These are phyloP conservation scores for Manacus vitellinus DNA, from an alignment of 2,113 vertebrate genomes.

Conservation along the genomic window DNA sequence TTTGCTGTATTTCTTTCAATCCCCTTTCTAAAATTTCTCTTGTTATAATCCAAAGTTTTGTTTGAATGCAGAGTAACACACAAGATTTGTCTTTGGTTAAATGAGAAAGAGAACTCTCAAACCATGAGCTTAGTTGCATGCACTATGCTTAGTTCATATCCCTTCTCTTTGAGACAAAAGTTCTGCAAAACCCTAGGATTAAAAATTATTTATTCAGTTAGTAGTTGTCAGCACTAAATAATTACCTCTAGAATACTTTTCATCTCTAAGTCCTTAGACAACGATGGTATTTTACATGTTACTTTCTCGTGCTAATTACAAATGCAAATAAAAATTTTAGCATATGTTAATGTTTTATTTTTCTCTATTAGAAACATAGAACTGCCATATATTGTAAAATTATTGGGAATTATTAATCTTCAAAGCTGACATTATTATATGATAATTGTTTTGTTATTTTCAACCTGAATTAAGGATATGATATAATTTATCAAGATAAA, in stretches of 20 bases:
- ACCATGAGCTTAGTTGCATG: neutral
- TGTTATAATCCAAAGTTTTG: neutral
- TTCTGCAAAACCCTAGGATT: neutral
- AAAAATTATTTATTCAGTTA: neutral
- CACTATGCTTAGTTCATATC: neutral
- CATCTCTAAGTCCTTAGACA: neutral
- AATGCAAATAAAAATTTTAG: neutral
- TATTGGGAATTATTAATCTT: neutral
- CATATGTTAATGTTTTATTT: neutral
- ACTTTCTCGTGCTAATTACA: neutral
- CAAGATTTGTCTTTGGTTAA: neutral
- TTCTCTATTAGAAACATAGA: neutral
- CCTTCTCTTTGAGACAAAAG: neutral
- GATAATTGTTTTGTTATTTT: neutral
- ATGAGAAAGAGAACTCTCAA: neutral
- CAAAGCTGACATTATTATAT: neutral
- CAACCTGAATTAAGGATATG: neutral
- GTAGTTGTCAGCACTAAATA: neutral
- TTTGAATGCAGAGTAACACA: neutral
- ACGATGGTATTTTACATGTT: neutral
- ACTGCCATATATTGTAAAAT: neutral
- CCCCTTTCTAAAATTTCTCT: neutral
- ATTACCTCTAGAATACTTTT: neutral
- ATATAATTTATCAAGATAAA: neutral
- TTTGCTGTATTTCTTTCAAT: neutral